A percentile compares a stretch with the other conserved stretches of the same genome.
phyloP scores from a whole-genome alignment of 2,113 vertebrate species.

The Peromyscus californicus region DNA sequence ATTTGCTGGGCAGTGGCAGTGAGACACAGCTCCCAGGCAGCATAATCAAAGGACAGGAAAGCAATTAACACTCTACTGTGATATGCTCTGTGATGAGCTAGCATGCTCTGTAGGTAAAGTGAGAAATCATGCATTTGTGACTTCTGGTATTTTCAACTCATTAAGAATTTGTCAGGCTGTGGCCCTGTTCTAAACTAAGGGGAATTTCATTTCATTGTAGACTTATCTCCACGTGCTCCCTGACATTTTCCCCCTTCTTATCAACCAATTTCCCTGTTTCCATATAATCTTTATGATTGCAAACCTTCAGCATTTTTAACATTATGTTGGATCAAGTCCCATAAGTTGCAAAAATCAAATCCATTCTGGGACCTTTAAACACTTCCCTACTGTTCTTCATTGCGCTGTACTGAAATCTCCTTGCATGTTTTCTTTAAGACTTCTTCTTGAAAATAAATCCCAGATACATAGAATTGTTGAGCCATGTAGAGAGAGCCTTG shows the following conservation, averaged over 20 bases:
- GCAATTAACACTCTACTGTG: background rate
- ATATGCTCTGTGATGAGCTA: background rate
- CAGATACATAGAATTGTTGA: background rate
- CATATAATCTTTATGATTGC: background rate
- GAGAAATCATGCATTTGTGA: background rate
- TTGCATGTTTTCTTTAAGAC: background rate
- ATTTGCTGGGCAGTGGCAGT: too few species aligned
- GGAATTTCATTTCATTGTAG: background rate
- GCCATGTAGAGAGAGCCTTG: background rate
- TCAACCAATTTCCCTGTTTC: background rate
- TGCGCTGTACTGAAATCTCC: background rate
- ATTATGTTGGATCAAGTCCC: background rate
- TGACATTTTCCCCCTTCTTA: background rate
- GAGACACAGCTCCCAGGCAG: background rate
- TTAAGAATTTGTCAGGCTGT: background rate
- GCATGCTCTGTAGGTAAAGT: background rate
- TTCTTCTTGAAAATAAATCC: slow-evolving; percentile 32
- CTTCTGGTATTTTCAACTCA: background rate
- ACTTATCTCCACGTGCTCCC: background rate
- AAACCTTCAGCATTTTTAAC: background rate
- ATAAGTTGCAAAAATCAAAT: background rate
- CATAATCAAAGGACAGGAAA: too few species aligned
- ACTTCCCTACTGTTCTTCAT: background rate
- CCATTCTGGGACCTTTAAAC: background rate
- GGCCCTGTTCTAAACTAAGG: background rate